phyloP scores from a whole-genome alignment of 2,797 vertebrate genomes.

The Triplophysa bombifrons region DNA sequence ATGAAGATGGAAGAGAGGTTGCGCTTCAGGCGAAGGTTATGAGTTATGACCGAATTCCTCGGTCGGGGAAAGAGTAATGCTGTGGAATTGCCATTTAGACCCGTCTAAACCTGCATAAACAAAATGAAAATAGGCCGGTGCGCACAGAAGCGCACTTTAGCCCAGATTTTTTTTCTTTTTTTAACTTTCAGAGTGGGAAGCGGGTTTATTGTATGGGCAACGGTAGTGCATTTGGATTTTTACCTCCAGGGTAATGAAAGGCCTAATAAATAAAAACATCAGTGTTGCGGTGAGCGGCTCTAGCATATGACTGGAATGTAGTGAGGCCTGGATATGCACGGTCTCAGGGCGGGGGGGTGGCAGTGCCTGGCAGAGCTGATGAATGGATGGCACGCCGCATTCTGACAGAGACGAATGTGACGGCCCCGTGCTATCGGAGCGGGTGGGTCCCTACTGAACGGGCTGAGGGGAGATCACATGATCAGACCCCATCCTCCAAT shows the following conservation, averaged over 20 bases:
- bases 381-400: conserved; percentile 76
- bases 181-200: conserved; percentile 65
- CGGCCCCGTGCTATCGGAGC: conserved; percentile 71
- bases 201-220: conserved; percentile 67
- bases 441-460: conserved; percentile 62
- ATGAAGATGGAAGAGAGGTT: conserved; percentile 59
- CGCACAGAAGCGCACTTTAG: conserved; percentile 29
- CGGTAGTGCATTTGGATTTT: conserved; percentile 78
- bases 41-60: conserved; percentile 40
- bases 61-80: conserved; percentile 46
- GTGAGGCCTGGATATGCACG: conserved; percentile 75
- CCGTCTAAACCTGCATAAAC: conserved; percentile 42
- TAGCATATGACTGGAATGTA: conserved; percentile 78
- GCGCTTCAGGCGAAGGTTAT: conserved; percentile 41
- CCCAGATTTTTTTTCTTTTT: conserved; percentile 49
- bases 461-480: conserved; percentile 70
- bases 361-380: conserved; percentile 82
- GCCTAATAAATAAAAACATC: conserved; percentile 85
- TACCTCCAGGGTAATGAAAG: conserved; percentile 82
- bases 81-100: conserved; percentile 51
- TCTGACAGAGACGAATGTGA: conserved; percentile 89
- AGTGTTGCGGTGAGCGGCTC: conserved; percentile 77
- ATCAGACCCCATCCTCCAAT: conserved; percentile 59
- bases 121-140: conserved; percentile 24
- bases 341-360: conserved; percentile 76